Evolutionary conservation across 2,113 vertebrate species (phyloP).

Genomic region (Leptobrachium leishanense): DNA sequence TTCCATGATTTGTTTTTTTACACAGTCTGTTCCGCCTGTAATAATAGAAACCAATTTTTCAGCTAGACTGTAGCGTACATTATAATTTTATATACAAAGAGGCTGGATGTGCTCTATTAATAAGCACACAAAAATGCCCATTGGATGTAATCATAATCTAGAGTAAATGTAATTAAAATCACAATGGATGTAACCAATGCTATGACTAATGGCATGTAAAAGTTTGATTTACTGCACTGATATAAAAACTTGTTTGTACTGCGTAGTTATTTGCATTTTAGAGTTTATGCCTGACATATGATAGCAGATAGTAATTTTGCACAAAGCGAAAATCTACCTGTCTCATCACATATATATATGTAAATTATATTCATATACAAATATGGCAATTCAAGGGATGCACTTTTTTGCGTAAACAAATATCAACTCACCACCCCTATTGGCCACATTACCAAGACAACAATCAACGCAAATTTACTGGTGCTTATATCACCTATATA

Average conservation of each 20-base stretch:
- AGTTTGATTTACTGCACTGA: constrained; percentile 12
- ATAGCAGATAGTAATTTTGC: background rate
- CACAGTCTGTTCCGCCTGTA: constrained; percentile 22
- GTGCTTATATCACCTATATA: too few relatives aligned
- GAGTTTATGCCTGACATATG: background rate
- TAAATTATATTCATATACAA: too few relatives aligned
- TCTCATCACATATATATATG: too few relatives aligned
- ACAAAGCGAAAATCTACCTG: background rate
- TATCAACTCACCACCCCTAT: too few relatives aligned
- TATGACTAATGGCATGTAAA: constrained; percentile 4
- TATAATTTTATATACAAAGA: constrained; percentile 16
- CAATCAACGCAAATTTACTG: too few relatives aligned
- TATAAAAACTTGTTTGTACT: background rate
- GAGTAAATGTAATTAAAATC: constrained; percentile 15
- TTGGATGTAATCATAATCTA: constrained; percentile 2
- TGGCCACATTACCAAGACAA: too few relatives aligned
- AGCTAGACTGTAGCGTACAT: constrained; percentile 21
- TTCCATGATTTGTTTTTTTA: constrained; percentile 28
- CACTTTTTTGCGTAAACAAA: too few relatives aligned
- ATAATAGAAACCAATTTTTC: constrained; percentile 22
- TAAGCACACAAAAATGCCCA: background rate
- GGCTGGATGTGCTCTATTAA: constrained; percentile 2
- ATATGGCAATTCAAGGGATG: too few relatives aligned
- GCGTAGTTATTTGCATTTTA: constrained; percentile 2
- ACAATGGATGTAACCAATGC: background rate